Conservation (phyloP, 2,113 vertebrate species). For the Stegostoma tigrinum region DNA sequence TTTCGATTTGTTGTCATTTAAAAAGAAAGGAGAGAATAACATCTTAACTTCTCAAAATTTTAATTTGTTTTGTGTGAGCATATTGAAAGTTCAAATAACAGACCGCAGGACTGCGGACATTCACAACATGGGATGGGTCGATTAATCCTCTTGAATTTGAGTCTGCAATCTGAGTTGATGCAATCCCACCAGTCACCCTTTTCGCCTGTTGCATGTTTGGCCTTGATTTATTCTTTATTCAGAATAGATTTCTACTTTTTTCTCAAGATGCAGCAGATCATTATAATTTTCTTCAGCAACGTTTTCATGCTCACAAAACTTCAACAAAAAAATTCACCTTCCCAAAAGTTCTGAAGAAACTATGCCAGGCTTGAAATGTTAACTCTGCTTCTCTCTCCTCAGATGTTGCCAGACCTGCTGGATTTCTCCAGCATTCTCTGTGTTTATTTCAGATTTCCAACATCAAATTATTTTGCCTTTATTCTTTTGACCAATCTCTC, state of each 20-base stretch:
- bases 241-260: not conserved
- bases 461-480: no score
- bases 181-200: not conserved
- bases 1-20: not conserved
- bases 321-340: not conserved
- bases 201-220: not conserved
- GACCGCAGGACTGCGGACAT: no score
- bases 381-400: no score
- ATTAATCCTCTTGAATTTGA: not conserved
- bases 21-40: not conserved
- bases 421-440: no score
- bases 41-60: not conserved
- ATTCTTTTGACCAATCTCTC: not conserved
- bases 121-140: not conserved
- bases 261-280: not conserved
- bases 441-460: no score
- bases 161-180: not conserved
- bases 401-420: no score
- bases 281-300: not conserved
- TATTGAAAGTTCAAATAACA: not conserved
- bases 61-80: not conserved
- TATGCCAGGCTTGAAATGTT: no score
- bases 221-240: not conserved
- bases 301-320: not conserved
- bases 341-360: no score